Percentiles rank a stretch among this genome's conserved stretches.
Evolutionary conservation across 2,113 vertebrate species (phyloP).

Genomic region (Setophaga kirtlandii): DNA sequence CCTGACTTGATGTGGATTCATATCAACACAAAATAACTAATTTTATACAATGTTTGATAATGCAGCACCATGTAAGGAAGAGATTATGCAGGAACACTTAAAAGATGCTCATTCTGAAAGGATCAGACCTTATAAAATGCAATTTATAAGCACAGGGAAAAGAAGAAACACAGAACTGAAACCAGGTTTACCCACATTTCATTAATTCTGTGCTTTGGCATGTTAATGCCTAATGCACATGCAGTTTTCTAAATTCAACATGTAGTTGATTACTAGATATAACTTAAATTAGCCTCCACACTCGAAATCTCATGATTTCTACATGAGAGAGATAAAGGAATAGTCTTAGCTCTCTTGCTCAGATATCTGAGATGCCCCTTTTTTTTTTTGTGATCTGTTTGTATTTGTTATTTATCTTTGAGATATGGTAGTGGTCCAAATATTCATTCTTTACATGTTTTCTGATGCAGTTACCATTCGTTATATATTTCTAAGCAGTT

Average conservation of each 20-base stretch:
- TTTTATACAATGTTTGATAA: slow-evolving; percentile 21
- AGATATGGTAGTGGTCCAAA: not conserved
- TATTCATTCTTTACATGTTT: not conserved
- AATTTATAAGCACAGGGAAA: not conserved
- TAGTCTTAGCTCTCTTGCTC: not conserved
- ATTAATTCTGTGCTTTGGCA: not conserved
- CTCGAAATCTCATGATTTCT: not conserved
- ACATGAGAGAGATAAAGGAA: not conserved
- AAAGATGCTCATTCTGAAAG: not conserved
- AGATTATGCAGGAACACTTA: not conserved
- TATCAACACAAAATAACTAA: not conserved
- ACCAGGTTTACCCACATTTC: not conserved
- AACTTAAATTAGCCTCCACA: not conserved
- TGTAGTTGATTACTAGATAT: not conserved
- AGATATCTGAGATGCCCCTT: not conserved
- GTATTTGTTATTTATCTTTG: not conserved
- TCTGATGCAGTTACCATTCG: not conserved
- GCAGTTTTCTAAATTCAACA: not conserved
- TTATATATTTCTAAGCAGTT: not conserved
- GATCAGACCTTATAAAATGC: not conserved
- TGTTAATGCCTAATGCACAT: not conserved
- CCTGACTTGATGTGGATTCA: not conserved
- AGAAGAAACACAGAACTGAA: not conserved
- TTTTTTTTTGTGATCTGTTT: not conserved
- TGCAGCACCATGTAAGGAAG: not conserved